Conservation (phyloP, 2,797 vertebrate species). For the Sebastes nivosus region DNA sequence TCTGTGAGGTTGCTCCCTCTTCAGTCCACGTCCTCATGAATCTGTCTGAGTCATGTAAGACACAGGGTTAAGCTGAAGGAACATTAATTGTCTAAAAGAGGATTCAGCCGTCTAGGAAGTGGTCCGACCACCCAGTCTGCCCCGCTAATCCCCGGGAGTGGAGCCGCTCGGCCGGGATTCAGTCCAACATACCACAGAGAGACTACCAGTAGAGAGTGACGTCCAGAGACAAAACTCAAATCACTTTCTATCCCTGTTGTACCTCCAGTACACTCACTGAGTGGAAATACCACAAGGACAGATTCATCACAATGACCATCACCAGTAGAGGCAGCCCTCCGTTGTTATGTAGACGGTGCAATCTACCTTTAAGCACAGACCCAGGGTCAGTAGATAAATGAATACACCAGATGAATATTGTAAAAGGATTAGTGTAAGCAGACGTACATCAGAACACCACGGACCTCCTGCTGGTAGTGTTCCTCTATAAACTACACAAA, state of each 20-base stretch:
- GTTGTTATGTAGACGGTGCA: too few relatives aligned
- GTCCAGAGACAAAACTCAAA: not conserved
- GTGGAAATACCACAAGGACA: not conserved
- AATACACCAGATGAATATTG: too few relatives aligned
- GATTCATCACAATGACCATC: too few relatives aligned
- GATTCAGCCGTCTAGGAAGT: constrained; percentile 8
- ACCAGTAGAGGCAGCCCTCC: too few relatives aligned
- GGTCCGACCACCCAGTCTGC: constrained; percentile 22
- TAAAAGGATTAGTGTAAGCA: too few relatives aligned
- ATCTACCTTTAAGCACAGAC: too few relatives aligned
- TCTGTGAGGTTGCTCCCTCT: not conserved
- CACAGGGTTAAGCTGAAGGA: not conserved
- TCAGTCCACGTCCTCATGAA: not conserved
- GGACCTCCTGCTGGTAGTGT: too few relatives aligned
- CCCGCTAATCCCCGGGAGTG: constrained; percentile 28
- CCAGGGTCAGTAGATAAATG: too few relatives aligned
- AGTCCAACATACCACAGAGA: constrained; percentile 1
- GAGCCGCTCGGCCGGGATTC: not conserved
- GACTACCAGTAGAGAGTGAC: constrained; percentile 1
- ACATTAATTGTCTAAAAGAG: constrained; percentile 19
- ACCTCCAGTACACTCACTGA: not conserved
- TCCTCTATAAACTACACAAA: too few relatives aligned
- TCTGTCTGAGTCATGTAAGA: not conserved
- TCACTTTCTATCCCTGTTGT: not conserved
- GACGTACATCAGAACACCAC: too few relatives aligned